phyloP scores from a whole-genome alignment of 2,113 vertebrate species.

The Tringa solitaria region DNA sequence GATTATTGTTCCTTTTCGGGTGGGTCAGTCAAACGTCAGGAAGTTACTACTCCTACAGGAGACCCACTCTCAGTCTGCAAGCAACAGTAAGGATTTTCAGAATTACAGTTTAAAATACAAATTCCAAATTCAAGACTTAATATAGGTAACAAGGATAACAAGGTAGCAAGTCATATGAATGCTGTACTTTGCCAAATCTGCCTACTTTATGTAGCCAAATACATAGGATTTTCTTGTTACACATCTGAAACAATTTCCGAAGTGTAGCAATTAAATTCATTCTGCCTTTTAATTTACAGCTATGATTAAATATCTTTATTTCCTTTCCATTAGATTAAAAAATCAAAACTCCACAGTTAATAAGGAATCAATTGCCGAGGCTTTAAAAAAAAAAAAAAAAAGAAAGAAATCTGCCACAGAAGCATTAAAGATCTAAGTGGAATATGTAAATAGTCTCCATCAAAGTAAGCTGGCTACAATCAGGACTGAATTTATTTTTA shows the following conservation, averaged over 20 bases:
- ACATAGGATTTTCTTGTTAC: not conserved
- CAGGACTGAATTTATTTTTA: not conserved
- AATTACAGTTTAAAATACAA: not conserved
- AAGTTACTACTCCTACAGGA: not conserved
- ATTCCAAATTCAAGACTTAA: not conserved
- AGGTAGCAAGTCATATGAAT: not conserved
- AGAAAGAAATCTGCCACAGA: not conserved
- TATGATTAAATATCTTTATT: not conserved
- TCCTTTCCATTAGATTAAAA: not conserved
- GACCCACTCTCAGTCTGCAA: not conserved
- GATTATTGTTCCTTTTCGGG: not conserved
- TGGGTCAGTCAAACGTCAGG: not conserved
- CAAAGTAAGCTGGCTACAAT: not conserved
- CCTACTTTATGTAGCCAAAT: not conserved
- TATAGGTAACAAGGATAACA: not conserved
- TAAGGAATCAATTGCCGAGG: not conserved
- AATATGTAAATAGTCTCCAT: constrained; percentile 13
- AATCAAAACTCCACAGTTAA: not conserved
- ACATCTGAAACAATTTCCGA: not conserved
- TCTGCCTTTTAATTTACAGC: not conserved
- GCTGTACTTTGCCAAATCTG: not conserved
- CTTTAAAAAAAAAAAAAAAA: not conserved
- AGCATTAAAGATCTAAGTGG: not conserved
- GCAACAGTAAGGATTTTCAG: not conserved
- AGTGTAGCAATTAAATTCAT: not conserved